A percentile compares a stretch with the other conserved stretches of the same genome.
phyloP scores from a whole-genome alignment of 2,888 invertebrate species.

The Ferrisia virgata region DNA sequence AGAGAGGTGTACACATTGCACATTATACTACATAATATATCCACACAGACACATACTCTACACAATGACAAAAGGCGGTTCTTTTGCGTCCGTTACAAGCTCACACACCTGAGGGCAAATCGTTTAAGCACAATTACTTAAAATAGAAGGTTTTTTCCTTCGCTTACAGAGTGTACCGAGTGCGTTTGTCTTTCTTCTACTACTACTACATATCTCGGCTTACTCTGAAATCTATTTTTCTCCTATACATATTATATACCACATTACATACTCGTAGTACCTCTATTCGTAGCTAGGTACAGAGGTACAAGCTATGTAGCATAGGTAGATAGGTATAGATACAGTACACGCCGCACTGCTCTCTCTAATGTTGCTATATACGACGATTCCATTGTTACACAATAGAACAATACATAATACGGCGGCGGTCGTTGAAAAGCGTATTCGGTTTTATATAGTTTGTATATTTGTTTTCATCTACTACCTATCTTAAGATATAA shows the following conservation, averaged over 20 bases:
- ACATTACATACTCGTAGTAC: no score
- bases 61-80: conserved; percentile 44
- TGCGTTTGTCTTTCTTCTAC: not conserved
- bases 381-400: conserved; percentile 33
- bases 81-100: conserved; percentile 42
- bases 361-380: not conserved
- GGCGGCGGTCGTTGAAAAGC: not conserved
- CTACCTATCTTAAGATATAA: no score
- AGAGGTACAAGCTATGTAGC: no score
- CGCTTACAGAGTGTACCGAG: not conserved
- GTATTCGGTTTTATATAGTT: not conserved
- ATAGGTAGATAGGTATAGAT: no score
- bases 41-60: not conserved
- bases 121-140: conserved; percentile 41
- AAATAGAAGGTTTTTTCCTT: not conserved
- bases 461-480: conserved; percentile 19
- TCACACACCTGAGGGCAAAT: conserved; percentile 42
- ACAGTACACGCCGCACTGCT: no score
- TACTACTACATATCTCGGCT: no score
- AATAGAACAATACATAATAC: conserved; percentile 44
- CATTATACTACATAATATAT: no score
- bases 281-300: no score
- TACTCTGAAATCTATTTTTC: no score
- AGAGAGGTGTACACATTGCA: no score
- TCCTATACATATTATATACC: not conserved